Evolutionary conservation across 53 echinoderm and acorn worm genomes (phyloP).

Genomic region (Echinometra lucunter): DNA sequence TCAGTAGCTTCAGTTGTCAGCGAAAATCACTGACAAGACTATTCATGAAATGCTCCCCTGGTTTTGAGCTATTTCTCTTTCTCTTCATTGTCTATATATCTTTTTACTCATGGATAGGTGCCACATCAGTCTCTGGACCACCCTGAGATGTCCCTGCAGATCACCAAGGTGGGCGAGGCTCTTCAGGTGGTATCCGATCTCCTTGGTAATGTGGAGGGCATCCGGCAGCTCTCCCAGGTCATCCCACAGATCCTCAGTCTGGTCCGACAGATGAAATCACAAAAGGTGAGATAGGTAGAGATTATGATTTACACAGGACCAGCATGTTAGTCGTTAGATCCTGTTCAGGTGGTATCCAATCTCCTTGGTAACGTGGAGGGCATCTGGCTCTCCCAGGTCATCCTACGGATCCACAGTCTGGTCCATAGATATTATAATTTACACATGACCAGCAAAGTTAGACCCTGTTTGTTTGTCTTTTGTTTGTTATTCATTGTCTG

Average conservation of each 20-base stretch:
- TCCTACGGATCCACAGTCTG: conserved; percentile 74
- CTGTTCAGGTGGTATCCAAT: conserved; percentile 70
- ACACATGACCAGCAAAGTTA: too few species aligned
- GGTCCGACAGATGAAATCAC: conserved; percentile 76
- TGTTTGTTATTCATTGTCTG: too few species aligned
- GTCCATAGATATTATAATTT: conserved; percentile 29
- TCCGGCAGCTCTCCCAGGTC: conserved; percentile 64
- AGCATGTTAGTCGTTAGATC: too few species aligned
- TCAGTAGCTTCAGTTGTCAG: too few species aligned
- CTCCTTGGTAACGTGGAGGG: conserved; percentile 72
- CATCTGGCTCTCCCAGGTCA: conserved; percentile 64
- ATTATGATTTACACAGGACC: not conserved
- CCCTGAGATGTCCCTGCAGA: conserved; percentile 82
- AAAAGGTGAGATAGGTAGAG: conserved; percentile 64
- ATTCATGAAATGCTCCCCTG: too few species aligned
- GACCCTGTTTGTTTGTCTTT: too few species aligned
- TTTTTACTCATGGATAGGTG: not conserved
- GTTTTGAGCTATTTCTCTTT: too few species aligned
- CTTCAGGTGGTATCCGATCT: conserved; percentile 71
- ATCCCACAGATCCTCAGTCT: conserved; percentile 76
- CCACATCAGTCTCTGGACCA: conserved; percentile 65
- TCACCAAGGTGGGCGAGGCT: conserved; percentile 75
- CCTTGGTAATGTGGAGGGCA: conserved; percentile 71
- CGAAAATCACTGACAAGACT: too few species aligned
- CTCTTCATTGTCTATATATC: not conserved